These are phyloP conservation scores for Drosophila picticornis DNA, from an alignment of 2,888 invertebrate genomes.

Conservation along the genomic window DNA sequence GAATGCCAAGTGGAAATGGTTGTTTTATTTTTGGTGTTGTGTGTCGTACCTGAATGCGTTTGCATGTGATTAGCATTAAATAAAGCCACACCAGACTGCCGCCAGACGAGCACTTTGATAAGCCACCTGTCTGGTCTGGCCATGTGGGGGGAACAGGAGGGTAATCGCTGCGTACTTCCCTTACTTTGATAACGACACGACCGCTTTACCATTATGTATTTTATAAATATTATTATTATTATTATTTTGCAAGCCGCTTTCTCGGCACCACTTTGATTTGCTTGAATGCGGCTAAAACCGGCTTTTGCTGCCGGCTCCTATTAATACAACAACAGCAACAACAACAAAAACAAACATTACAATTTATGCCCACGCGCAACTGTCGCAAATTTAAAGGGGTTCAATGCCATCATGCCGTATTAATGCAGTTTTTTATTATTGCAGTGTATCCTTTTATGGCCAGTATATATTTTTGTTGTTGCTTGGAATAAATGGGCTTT, in stretches of 20 bases:
- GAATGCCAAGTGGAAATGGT: slow-evolving; percentile 36
- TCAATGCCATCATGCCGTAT: slow-evolving; percentile 66
- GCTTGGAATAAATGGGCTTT: too few relatives aligned
- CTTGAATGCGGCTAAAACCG: slow-evolving; percentile 40
- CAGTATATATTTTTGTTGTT: background rate
- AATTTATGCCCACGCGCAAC: slow-evolving; percentile 62
- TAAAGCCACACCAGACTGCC: slow-evolving; percentile 49
- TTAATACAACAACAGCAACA: slow-evolving; percentile 11
- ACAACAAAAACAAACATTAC: slow-evolving; percentile 22
- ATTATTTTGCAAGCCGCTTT: slow-evolving; percentile 39
- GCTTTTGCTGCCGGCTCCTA: slow-evolving; percentile 47
- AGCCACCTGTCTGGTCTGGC: background rate
- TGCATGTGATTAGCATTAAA: slow-evolving; percentile 60
- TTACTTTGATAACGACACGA: slow-evolving; percentile 51
- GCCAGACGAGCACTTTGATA: slow-evolving; percentile 50
- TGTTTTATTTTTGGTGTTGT: slow-evolving; percentile 21
- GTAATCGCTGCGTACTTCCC: background rate
- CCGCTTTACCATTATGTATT: background rate
- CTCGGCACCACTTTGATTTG: slow-evolving; percentile 20
- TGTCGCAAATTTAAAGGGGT: slow-evolving; percentile 48
- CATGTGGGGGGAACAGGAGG: too few relatives aligned
- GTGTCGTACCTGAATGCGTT: slow-evolving; percentile 13
- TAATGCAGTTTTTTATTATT: slow-evolving; percentile 38
- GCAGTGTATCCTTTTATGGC: background rate
- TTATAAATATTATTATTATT: background rate